Evolutionary conservation across 1,140 invertebrate species (phyloP).

Genomic region (Drosophila sturtevanti): DNA sequence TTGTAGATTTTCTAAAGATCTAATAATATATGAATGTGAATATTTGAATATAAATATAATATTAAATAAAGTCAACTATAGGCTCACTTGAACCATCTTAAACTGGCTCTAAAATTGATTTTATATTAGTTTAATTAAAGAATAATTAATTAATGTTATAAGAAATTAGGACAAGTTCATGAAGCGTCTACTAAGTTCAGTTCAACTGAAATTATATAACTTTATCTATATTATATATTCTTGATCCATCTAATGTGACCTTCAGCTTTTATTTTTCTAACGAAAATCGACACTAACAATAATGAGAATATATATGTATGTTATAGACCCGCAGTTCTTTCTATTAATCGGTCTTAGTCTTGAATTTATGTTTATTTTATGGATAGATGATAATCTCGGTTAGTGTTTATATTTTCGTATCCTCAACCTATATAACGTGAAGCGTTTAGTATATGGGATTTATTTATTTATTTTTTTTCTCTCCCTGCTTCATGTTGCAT

Average conservation of each 20-base stretch:
- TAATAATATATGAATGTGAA: no score
- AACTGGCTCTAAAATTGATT: no score
- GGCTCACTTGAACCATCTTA: no score
- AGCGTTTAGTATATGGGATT: neutral
- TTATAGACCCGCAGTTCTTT: neutral
- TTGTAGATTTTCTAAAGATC: no score
- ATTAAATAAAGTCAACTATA: no score
- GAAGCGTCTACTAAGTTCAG: no score
- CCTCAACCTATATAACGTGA: neutral
- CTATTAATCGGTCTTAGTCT: neutral
- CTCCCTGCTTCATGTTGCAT: neutral
- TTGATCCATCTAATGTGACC: neutral
- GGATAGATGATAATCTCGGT: neutral
- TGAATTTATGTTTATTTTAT: slow-evolving; percentile 2
- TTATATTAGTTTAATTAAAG: no score
- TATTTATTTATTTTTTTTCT: neutral
- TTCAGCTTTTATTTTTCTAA: neutral
- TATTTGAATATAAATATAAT: no score
- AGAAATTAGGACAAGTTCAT: no score
- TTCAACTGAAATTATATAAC: no score
- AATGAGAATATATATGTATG: neutral
- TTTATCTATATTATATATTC: no score
- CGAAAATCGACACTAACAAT: neutral
- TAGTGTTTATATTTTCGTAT: neutral
- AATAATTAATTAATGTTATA: no score